These are phyloP conservation scores for Leptopterna dolabrata DNA, from an alignment of 2,888 invertebrate species.

Conservation along the genomic window DNA sequence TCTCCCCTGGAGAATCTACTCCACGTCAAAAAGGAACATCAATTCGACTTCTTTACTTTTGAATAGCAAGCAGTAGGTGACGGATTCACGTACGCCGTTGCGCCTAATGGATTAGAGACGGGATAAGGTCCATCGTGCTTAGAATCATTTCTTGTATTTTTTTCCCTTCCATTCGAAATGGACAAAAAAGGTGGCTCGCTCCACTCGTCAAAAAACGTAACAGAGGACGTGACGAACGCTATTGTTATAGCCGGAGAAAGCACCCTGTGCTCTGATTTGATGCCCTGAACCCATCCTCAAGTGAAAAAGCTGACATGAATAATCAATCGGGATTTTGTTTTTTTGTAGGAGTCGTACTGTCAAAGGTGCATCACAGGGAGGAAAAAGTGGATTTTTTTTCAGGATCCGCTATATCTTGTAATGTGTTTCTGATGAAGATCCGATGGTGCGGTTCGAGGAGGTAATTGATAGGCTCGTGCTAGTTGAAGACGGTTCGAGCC, in stretches of 20 bases:
- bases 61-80: background rate
- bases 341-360: background rate
- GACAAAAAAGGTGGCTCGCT: background rate
- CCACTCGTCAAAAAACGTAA: conserved; percentile 22
- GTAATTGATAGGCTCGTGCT: conserved; percentile 56
- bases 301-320: conserved; percentile 44
- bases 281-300: background rate
- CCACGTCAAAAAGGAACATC: background rate
- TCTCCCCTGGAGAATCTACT: background rate
- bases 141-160: conserved; percentile 19
- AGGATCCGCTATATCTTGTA: conserved; percentile 9
- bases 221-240: conserved; percentile 25
- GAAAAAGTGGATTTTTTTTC: background rate
- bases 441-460: conserved; percentile 8
- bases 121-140: background rate
- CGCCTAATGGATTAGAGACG: conserved; percentile 31
- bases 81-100: conserved; percentile 10
- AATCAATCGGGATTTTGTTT: conserved; percentile 39
- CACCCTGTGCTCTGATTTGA: conserved; percentile 5
- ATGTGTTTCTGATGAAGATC: conserved; percentile 48
- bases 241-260: conserved; percentile 30
- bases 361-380: background rate
- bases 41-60: background rate
- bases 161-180: conserved; percentile 14
- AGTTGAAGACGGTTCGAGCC: background rate